Evolutionary conservation across 2,113 vertebrate species (phyloP).

Genomic region (Coryphaenoides rupestris): DNA sequence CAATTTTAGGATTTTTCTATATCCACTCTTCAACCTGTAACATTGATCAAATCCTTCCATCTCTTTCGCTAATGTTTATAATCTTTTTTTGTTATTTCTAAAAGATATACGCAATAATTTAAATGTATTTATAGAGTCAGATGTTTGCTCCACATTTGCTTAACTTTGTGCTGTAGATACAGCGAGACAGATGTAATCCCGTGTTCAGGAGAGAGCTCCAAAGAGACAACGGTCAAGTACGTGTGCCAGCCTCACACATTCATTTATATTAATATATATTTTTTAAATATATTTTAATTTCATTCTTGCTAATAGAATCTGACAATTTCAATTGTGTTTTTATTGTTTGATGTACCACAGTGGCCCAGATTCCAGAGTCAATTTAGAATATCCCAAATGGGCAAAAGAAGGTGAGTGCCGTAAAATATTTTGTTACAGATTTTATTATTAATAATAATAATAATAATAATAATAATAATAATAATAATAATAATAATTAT

Average conservation of each 20-base stretch:
- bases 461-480: too few species aligned
- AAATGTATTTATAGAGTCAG: too few species aligned
- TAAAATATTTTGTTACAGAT: background rate
- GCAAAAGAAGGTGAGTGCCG: conserved; percentile 83
- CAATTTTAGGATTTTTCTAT: too few species aligned
- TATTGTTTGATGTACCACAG: conserved; percentile 53
- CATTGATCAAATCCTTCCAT: too few species aligned
- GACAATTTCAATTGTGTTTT: conserved; percentile 17
- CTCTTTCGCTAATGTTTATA: too few species aligned
- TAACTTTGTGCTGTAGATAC: conserved; percentile 78
- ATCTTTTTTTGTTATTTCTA: too few species aligned
- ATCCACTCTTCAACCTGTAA: too few species aligned
- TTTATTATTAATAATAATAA: too few species aligned
- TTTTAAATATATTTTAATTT: background rate
- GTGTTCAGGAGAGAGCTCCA: conserved; percentile 81
- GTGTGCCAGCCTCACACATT: conserved; percentile 3
- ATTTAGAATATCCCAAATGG: conserved; percentile 86
- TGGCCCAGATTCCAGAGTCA: conserved; percentile 78
- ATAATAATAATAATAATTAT: too few species aligned
- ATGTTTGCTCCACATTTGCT: conserved; percentile 35
- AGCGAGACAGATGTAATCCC: conserved; percentile 94
- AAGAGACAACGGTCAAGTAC: conserved; percentile 47
- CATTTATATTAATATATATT: background rate
- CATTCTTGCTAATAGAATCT: background rate
- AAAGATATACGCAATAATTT: too few species aligned